Evolutionary conservation across 2,797 vertebrate genomes (phyloP).

Genomic region (Acanthurus tractus): DNA sequence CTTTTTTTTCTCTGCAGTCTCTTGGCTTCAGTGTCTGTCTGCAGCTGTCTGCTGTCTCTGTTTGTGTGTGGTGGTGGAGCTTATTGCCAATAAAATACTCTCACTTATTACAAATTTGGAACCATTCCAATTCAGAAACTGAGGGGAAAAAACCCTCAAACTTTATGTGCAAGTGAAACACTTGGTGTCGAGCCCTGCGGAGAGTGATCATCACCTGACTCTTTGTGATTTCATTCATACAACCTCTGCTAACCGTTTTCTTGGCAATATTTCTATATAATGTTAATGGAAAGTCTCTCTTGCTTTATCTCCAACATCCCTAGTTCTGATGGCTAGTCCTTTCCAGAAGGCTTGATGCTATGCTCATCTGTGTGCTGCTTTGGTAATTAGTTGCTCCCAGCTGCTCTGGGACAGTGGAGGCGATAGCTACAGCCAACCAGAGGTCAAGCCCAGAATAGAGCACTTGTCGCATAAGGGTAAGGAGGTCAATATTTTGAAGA

Average conservation of each 20-base stretch:
- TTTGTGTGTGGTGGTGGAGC: neutral
- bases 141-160: too few species aligned
- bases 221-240: neutral
- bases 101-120: neutral
- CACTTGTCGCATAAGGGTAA: conserved; percentile 39
- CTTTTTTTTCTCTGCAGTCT: neutral
- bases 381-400: conserved; percentile 65
- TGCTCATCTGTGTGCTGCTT: conserved; percentile 56
- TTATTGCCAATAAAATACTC: neutral
- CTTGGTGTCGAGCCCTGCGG: neutral
- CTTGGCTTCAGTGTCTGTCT: neutral
- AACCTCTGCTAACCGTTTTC: too few species aligned
- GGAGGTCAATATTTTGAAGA: conserved; percentile 40
- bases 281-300: neutral
- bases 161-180: neutral
- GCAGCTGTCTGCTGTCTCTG: neutral
- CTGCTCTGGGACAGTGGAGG: conserved; percentile 53
- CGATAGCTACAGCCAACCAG: conserved; percentile 42
- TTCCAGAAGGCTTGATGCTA: conserved; percentile 39
- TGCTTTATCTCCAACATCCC: neutral
- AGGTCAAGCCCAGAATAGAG: conserved; percentile 62
- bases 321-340: conserved; percentile 23
- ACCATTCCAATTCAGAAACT: neutral
- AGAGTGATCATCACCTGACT: neutral
- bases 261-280: neutral